Evolutionary conservation across 2,113 vertebrate genomes (phyloP).

Genomic region (Epinephelus fuscoguttatus): DNA sequence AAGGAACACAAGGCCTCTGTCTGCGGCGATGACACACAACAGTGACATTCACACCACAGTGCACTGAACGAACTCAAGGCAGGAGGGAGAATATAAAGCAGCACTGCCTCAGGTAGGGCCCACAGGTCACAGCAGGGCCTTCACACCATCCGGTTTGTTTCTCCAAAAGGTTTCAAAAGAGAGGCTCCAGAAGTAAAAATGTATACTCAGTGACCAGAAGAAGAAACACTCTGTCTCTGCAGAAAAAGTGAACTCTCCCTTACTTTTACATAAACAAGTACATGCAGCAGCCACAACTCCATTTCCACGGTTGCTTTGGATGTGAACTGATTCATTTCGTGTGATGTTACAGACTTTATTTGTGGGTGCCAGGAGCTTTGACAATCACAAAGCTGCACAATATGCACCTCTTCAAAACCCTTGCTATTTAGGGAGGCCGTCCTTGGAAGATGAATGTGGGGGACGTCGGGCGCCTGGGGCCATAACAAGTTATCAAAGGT

Average conservation of each 20-base stretch:
- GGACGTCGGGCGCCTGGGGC: conserved; percentile 55
- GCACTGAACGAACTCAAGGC: conserved; percentile 28
- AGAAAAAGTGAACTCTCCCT: not conserved
- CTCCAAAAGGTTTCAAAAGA: conserved; percentile 15
- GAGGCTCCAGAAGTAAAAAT: not conserved
- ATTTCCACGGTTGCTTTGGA: not conserved
- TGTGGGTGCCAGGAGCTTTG: conserved; percentile 20
- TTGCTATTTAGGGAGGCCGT: conserved; percentile 40
- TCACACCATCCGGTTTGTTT: conserved; percentile 7
- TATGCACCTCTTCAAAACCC: conserved; percentile 34
- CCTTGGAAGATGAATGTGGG: conserved; percentile 53
- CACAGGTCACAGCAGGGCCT: conserved; percentile 11
- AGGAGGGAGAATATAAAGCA: not conserved
- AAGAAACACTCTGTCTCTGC: not conserved
- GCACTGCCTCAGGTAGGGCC: conserved; percentile 29
- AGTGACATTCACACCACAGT: conserved; percentile 30
- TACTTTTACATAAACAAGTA: conserved; percentile 24
- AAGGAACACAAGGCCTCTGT: conserved; percentile 32
- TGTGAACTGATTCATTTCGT: conserved; percentile 8
- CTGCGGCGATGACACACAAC: conserved; percentile 30
- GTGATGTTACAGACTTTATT: conserved; percentile 24
- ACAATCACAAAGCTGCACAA: conserved; percentile 35
- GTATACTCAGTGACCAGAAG: not conserved
- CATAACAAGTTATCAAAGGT: conserved; percentile 68
- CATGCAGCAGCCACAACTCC: conserved; percentile 1